These are phyloP conservation scores for Ctenicera cuprea DNA, from an alignment of 2,888 invertebrate genomes.

Conservation along the genomic window DNA sequence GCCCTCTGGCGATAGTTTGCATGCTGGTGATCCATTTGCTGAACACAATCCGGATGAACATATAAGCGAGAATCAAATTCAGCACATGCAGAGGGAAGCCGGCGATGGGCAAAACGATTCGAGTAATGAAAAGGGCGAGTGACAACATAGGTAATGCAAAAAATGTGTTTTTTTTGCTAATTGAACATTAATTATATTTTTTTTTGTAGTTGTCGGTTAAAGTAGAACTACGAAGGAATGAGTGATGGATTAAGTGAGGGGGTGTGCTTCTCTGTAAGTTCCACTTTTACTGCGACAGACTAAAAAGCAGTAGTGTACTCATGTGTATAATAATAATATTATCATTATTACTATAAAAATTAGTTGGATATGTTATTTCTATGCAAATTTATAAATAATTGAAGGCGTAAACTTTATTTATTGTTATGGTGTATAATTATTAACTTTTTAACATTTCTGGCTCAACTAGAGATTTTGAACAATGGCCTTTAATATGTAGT, in stretches of 20 bases:
- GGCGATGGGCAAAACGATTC: slow-evolving; percentile 73
- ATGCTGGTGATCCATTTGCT: slow-evolving; percentile 19
- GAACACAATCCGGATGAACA: slow-evolving; percentile 23
- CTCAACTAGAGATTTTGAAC: neutral
- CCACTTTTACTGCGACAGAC: slow-evolving; percentile 10
- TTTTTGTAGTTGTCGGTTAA: too few relatives aligned
- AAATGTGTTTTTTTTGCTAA: neutral
- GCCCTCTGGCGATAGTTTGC: slow-evolving; percentile 26
- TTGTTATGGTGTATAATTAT: slow-evolving; percentile 13
- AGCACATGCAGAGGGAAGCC: slow-evolving; percentile 76
- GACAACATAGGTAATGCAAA: slow-evolving; percentile 48
- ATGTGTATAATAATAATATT: slow-evolving; percentile 15
- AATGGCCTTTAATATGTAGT: slow-evolving; percentile 5
- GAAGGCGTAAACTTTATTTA: neutral
- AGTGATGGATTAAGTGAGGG: neutral
- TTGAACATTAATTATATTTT: too few relatives aligned
- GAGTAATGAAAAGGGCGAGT: slow-evolving; percentile 64
- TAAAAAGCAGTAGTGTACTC: slow-evolving; percentile 17
- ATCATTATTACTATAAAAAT: neutral
- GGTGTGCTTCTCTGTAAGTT: neutral
- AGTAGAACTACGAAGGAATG: neutral
- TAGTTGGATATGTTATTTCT: neutral
- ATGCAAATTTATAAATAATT: neutral
- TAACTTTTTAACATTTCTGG: neutral
- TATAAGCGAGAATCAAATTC: slow-evolving; percentile 59